Percentiles rank a stretch among this genome's conserved stretches.
Conservation (phyloP, 2,888 invertebrate genomes). For the Sericinus montela region DNA sequence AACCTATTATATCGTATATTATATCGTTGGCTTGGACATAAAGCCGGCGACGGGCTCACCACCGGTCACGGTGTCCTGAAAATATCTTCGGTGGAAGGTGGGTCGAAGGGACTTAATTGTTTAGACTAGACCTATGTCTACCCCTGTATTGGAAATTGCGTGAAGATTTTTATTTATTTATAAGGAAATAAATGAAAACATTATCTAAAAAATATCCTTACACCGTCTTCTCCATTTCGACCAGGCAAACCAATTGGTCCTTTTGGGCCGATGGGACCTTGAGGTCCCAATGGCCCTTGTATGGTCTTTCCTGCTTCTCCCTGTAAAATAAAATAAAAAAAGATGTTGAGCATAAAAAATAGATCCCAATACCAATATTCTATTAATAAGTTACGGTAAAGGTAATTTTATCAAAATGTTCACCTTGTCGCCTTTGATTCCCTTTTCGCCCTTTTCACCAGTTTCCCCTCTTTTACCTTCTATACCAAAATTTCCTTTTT, state of each 20-base stretch:
- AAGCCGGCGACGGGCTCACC: too few species aligned
- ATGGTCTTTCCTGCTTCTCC: slow-evolving; percentile 41
- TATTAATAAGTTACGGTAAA: too few species aligned
- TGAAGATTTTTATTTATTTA: too few species aligned
- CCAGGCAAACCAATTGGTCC: slow-evolving; percentile 78
- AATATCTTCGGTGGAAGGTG: too few species aligned
- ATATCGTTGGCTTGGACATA: too few species aligned
- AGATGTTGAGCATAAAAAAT: too few species aligned
- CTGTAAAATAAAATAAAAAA: slow-evolving; percentile 25
- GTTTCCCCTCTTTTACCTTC: slow-evolving; percentile 26
- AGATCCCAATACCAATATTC: too few species aligned
- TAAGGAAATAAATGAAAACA: neutral
- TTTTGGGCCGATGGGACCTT: slow-evolving; percentile 81
- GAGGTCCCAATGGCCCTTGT: slow-evolving; percentile 37
- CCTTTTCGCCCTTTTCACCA: slow-evolving; percentile 42
- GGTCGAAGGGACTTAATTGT: too few species aligned
- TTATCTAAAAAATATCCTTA: slow-evolving; percentile 27
- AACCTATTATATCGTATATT: too few species aligned
- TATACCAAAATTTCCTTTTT: slow-evolving; percentile 46
- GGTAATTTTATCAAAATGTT: neutral
- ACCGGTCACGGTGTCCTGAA: too few species aligned
- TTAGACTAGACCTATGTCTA: too few species aligned
- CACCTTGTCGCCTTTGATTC: slow-evolving; percentile 56
- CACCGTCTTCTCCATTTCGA: slow-evolving; percentile 36
- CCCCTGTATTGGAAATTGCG: too few species aligned